phyloP scores from a whole-genome alignment of 2,113 vertebrate genomes.

The Calyptomena viridis region DNA sequence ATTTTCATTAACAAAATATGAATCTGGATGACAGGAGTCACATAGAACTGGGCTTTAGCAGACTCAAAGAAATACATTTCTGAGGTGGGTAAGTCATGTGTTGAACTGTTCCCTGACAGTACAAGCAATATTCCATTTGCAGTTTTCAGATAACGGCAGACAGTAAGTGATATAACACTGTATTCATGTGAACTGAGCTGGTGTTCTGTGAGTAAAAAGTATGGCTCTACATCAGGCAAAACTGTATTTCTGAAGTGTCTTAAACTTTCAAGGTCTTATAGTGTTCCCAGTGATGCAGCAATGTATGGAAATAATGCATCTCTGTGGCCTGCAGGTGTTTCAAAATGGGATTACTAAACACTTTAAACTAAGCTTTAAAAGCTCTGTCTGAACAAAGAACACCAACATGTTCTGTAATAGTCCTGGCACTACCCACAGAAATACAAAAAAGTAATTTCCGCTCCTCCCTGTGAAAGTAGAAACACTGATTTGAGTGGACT shows the following conservation, averaged over 20 bases:
- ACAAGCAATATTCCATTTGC: background rate
- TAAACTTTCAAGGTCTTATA: background rate
- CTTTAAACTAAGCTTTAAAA: background rate
- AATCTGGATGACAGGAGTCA: background rate
- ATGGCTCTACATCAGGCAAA: background rate
- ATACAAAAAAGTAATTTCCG: background rate
- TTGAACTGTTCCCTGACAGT: background rate
- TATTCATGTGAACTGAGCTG: background rate
- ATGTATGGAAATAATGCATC: background rate
- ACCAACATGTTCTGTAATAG: background rate
- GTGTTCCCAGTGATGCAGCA: background rate
- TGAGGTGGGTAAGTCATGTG: background rate
- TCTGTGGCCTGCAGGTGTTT: background rate
- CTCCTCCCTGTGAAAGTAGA: background rate
- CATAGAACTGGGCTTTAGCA: background rate
- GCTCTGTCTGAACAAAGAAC: background rate
- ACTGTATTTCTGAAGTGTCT: background rate
- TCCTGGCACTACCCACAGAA: background rate
- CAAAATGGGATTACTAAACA: background rate
- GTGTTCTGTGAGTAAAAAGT: background rate
- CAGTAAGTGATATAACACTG: background rate
- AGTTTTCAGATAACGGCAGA: conserved; percentile 24
- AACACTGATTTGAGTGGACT: background rate
- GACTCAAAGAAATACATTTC: background rate
- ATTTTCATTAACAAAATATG: background rate